Evolutionary conservation across 2,113 vertebrate genomes (phyloP), one percentile per base, ranked within the genome.

Genomic region (Pimephales promelas): DNA sequence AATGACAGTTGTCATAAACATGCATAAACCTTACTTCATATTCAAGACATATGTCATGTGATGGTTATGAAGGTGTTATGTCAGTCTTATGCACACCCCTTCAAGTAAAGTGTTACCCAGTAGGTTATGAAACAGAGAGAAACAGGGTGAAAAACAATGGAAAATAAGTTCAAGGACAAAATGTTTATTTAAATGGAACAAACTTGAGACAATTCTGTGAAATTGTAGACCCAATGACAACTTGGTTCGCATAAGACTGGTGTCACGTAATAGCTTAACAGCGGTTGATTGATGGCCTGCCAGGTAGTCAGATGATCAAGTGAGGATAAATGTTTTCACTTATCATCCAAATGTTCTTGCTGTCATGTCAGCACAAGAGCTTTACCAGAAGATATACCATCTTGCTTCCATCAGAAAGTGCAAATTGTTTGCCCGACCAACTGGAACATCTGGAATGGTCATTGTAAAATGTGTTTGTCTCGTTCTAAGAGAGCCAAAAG

Each of bases 361-460:
- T 73, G 24, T 49, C 45, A 73, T 49, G 14, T 49, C 34, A 71
- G 20, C 13, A 59, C 56, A 57, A 34, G 20, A 54, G 7, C 13
- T 79, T 47, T 11, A 43, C 28, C 28, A 31, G 26, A 43, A 26
- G 62, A 61, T 10, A 5, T 31, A 10, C 24, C 59, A 79, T 79
- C 77, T 79, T 79, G 77, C 77, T 79, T 11, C 43, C 59, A 79
- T 64, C 59, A 84, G 26, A 84, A 56, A 82, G 47, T 56, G 78
- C 57, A 74, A 81, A 61, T 28, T 74, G 79, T 78, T 74, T 43
- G 73, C 66, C 26, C 1, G 24, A 73, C 16, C 56, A 28, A 52
- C 36, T 13, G 47, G 82, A 74, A 84, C 86, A 82, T 85, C 78
- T 83, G 86, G 82, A 26, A 68, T 74, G 18, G 66, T 43, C 74